Evolutionary conservation across 2,888 invertebrate species (phyloP), one percentile per base, ranked within the genome.

Genomic region (Eupithecia vulgata): DNA sequence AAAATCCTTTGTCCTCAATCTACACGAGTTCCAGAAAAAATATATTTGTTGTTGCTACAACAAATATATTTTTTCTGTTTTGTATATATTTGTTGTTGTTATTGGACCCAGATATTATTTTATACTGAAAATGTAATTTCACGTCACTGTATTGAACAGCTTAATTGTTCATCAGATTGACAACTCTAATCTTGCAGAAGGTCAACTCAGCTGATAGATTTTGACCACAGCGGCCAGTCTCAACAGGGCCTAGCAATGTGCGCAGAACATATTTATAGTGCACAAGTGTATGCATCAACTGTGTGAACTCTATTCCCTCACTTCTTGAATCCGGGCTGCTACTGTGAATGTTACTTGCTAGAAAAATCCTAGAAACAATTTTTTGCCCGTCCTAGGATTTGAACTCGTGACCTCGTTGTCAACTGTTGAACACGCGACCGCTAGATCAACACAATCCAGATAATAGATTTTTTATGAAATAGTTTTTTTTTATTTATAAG

Each of bases 121-220:
- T 52, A 52, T n/a, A n/a, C 17, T n/a, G 7, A 10, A 52, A 1
- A 17, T 45, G 6, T n/a, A n/a, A 48, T 73, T 76, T 79, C 74
- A 77, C 72, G 76, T 73, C 71, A 70, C n/a, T n/a, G 13, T 10
- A 37, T 35, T 68, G 66, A n/a, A 69, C 73, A 68, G 71, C 68
- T 80, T 76, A 72, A 80, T 75, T 73, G 74, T 77, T 73, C 72
- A 48, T 10, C 67, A 72, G 71, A 76, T 75, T 80, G 74, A 77
- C 73, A 79, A 79, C 74, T 76, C 74, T 76, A 74, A 75, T 76
- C 75, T 76, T 76, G n/a, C n/a, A 48, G 69, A 76, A 73, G 79
- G 80, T 79, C 79, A 80, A 83, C n/a, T n/a, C n/a, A n/a, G n/a
- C n/a, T n/a, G n/a, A n/a, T n/a, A n/a, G n/a, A 48, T 48, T 48